Evolutionary conservation across 2,888 invertebrate genomes (phyloP).

Genomic region (Minunthozetes semirufus): DNA sequence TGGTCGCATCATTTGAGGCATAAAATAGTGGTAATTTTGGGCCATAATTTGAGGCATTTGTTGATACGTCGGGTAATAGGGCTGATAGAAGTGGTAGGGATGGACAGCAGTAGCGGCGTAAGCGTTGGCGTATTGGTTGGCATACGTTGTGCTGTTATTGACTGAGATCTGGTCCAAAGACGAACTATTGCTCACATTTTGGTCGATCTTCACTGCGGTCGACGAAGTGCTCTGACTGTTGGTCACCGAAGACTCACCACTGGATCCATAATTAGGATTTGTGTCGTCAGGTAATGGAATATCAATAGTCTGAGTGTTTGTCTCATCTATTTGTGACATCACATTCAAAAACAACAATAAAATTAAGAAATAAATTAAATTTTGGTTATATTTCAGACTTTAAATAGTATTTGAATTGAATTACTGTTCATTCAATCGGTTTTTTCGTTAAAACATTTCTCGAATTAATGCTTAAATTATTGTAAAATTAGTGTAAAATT

Average conservation of each 20-base stretch:
- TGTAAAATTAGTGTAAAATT: background rate
- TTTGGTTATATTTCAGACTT: background rate
- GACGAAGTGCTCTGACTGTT: background rate
- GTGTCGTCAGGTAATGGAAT: slow-evolving; percentile 13
- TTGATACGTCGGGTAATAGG: background rate
- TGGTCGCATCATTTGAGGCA: background rate
- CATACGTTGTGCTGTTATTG: background rate
- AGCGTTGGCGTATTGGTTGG: background rate
- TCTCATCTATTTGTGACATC: slow-evolving; percentile 22
- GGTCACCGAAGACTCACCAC: background rate
- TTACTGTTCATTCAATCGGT: slow-evolving; percentile 17
- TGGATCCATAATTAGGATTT: background rate
- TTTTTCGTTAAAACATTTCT: background rate
- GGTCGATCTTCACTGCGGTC: background rate
- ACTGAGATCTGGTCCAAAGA: background rate
- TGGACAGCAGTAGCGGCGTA: background rate
- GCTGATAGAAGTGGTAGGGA: background rate
- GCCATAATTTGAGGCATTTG: slow-evolving; percentile 13
- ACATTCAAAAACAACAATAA: slow-evolving; percentile 1
- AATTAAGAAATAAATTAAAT: background rate
- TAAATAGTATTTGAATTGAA: slow-evolving; percentile 1
- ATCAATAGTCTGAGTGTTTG: slow-evolving; percentile 7
- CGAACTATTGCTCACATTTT: background rate
- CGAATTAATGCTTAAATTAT: background rate
- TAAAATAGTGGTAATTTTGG: slow-evolving; percentile 4